Percentiles rank a stretch among this genome's conserved stretches.
Conservation (phyloP, 2,113 vertebrate species). For the Eupsittula cactorum region DNA sequence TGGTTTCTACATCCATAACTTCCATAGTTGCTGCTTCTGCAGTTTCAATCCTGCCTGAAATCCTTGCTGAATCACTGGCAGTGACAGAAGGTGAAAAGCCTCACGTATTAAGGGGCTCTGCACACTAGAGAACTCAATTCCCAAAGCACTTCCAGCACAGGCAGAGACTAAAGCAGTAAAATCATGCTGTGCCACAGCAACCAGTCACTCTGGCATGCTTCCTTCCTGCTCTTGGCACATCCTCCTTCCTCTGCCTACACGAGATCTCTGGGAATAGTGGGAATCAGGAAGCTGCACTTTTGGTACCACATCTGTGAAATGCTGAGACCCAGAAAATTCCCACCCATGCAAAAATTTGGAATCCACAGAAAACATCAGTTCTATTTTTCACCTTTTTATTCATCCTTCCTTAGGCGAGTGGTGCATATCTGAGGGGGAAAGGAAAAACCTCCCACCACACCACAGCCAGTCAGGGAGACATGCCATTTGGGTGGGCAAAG, state of each 20-base stretch:
- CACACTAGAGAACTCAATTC: not conserved
- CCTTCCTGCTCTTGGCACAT: not conserved
- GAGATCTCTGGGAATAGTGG: not conserved
- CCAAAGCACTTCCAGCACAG: not conserved
- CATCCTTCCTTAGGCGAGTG: not conserved
- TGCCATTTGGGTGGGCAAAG: rapidly evolving
- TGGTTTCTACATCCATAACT: not conserved
- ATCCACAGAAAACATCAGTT: not conserved
- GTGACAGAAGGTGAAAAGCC: not conserved
- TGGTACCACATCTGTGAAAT: not conserved
- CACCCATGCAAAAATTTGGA: not conserved
- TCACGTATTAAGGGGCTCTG: not conserved
- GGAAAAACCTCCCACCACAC: not conserved
- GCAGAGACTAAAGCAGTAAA: not conserved
- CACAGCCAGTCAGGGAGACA: not conserved
- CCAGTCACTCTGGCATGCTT: not conserved
- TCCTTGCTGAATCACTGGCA: not conserved
- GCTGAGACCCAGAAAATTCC: not conserved
- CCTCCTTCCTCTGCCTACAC: not conserved
- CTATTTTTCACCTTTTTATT: not conserved
- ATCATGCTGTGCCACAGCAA: not conserved
- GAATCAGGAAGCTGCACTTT: not conserved
- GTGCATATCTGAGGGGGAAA: not conserved
- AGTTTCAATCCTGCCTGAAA: not conserved
- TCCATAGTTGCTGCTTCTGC: not conserved